Conservation (phyloP, 1,140 invertebrate genomes). For the Papilio aristodemus region DNA sequence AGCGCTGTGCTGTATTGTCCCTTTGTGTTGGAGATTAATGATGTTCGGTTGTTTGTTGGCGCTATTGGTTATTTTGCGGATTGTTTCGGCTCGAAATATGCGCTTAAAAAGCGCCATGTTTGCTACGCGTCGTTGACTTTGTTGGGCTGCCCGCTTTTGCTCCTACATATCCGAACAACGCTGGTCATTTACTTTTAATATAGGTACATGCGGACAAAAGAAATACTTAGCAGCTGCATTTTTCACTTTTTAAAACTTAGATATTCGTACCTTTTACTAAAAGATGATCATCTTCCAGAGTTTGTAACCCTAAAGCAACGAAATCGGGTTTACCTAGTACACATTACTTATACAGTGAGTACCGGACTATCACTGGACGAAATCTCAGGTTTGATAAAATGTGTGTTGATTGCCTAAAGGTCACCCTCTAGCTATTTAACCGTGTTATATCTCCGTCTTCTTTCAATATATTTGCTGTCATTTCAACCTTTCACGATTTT, state of each 20-base stretch:
- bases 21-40: slow-evolving; percentile 52
- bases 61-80: slow-evolving; percentile 42
- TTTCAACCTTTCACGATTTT: too few species aligned
- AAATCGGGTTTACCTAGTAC: too few species aligned
- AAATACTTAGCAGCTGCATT: not conserved
- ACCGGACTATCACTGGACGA: too few species aligned
- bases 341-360: too few species aligned
- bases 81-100: slow-evolving; percentile 35
- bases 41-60: slow-evolving; percentile 41
- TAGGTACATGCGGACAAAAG: not conserved
- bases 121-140: slow-evolving; percentile 12
- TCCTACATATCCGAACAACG: not conserved
- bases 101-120: slow-evolving; percentile 32
- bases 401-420: too few species aligned
- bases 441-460: too few species aligned
- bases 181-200: slow-evolving; percentile 1
- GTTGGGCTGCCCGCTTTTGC: not conserved
- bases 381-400: too few species aligned
- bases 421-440: too few species aligned
- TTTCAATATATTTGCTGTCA: too few species aligned
- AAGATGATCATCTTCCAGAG: too few species aligned
- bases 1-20: slow-evolving; percentile 49
- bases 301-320: too few species aligned
- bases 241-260: not conserved
- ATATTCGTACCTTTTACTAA: too few species aligned